These are phyloP conservation scores for Clamator glandarius DNA, from an alignment of 2,797 vertebrate species.

Conservation along the genomic window DNA sequence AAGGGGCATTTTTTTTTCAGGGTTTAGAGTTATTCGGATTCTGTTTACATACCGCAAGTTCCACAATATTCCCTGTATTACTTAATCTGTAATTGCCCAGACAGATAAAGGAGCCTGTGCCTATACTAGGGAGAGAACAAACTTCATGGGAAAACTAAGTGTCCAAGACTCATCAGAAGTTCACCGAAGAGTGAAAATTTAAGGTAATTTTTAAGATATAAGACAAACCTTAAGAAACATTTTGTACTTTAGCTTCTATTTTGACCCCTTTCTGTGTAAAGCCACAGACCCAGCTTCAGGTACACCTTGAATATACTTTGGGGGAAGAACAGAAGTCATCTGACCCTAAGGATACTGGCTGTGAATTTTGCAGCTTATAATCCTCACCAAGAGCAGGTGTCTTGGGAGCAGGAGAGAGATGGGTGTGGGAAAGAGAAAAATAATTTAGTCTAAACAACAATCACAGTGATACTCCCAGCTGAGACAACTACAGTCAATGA, in stretches of 20 bases:
- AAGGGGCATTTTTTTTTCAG: background rate
- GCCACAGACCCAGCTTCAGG: background rate
- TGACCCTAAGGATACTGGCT: background rate
- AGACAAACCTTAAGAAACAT: background rate
- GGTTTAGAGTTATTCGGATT: background rate
- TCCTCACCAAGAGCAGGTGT: background rate
- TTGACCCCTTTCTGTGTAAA: background rate
- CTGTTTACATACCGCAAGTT: background rate
- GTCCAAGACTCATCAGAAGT: background rate
- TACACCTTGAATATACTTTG: background rate
- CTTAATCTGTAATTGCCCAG: background rate
- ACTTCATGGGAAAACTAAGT: background rate
- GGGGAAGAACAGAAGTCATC: background rate
- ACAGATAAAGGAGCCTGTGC: background rate
- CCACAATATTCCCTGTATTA: background rate
- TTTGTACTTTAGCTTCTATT: background rate
- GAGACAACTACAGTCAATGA: background rate
- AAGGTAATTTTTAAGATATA: background rate
- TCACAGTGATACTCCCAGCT: background rate
- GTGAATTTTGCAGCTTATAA: background rate
- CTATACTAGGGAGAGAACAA: background rate
- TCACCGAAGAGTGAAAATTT: background rate
- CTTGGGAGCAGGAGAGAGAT: too few species aligned
- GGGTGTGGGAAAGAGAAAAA: background rate
- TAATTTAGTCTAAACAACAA: background rate